A percentile compares a stretch with the other conserved stretches of the same genome.
These are phyloP conservation scores for Odontamblyopus rebecca DNA, from an alignment of 2,797 vertebrate species.

Conservation along the genomic window DNA sequence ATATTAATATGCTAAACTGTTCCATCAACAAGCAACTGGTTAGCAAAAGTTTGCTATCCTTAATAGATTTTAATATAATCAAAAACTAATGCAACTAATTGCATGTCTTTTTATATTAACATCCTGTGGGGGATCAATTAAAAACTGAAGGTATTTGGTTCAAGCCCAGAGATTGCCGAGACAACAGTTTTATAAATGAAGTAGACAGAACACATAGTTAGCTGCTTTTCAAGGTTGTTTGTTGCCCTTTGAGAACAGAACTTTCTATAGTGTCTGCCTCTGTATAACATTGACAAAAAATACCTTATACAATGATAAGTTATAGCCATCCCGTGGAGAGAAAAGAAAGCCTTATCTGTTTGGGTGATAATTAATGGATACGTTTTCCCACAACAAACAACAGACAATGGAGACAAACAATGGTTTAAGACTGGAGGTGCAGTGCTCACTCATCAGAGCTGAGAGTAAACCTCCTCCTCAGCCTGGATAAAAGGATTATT, in stretches of 20 bases:
- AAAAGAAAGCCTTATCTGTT: conserved; percentile 36
- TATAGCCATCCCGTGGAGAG: conserved; percentile 7
- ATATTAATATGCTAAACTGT: no score
- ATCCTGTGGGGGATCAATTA: not conserved
- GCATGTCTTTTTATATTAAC: no score
- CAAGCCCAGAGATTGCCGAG: not conserved
- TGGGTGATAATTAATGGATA: conserved; percentile 66
- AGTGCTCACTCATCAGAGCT: conserved; percentile 15
- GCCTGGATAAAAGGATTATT: conserved; percentile 49
- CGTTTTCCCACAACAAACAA: conserved; percentile 37
- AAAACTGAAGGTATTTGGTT: not conserved
- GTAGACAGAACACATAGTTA: not conserved
- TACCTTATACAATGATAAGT: conserved; percentile 5
- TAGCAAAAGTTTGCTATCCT: no score
- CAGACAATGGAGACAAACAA: conserved; percentile 38
- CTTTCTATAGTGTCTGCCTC: not conserved
- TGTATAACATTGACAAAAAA: not conserved
- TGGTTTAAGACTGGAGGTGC: conserved; percentile 19
- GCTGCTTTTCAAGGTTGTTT: not conserved
- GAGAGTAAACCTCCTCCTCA: conserved; percentile 27
- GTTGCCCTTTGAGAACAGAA: not conserved
- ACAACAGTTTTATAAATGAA: not conserved
- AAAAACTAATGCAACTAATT: not conserved
- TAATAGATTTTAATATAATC: no score
- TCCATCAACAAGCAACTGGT: no score